Conservation (phyloP, 35 echinoderm and acorn worm species). For the Ophioderma brevispina region DNA sequence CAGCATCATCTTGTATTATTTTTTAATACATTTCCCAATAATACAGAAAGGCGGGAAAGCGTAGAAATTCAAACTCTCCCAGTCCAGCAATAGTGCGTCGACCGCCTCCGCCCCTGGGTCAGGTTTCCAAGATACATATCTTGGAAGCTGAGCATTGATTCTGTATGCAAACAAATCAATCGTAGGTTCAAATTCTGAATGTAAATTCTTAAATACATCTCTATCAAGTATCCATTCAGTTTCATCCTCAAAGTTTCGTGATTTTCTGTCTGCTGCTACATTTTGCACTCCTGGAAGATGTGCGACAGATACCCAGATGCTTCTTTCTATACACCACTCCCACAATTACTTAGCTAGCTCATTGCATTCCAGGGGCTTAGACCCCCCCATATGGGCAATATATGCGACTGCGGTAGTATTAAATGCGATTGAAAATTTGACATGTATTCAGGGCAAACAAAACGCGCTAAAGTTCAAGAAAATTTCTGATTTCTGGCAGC, state of each 20-base stretch:
- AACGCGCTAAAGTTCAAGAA: slow-evolving; percentile 40
- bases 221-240: slow-evolving; percentile 77
- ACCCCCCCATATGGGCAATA: slow-evolving; percentile 67
- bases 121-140: slow-evolving; percentile 81
- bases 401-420: slow-evolving; percentile 69
- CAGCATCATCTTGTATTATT: slow-evolving; percentile 38
- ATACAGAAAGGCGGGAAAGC: slow-evolving; percentile 65
- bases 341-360: slow-evolving; percentile 60
- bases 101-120: slow-evolving; percentile 63
- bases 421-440: slow-evolving; percentile 46
- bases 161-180: slow-evolving; percentile 81
- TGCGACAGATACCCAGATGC: slow-evolving; percentile 61
- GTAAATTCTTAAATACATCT: slow-evolving; percentile 50
- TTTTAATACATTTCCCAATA: slow-evolving; percentile 69
- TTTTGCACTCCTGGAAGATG: slow-evolving; percentile 63
- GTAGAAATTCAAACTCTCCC: slow-evolving; percentile 63
- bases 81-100: slow-evolving; percentile 72
- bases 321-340: slow-evolving; percentile 69
- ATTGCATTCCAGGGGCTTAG: slow-evolving; percentile 61
- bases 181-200: slow-evolving; percentile 19
- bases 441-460: slow-evolving; percentile 58
- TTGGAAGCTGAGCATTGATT: slow-evolving; percentile 53
- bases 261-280: slow-evolving; percentile 48
- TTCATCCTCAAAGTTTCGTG: slow-evolving; percentile 55
- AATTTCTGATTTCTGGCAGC: slow-evolving; percentile 30